Base-by-base conservation (phyloP, 2,888 invertebrate genomes). In the Iselma pallidipennis region DNA sequence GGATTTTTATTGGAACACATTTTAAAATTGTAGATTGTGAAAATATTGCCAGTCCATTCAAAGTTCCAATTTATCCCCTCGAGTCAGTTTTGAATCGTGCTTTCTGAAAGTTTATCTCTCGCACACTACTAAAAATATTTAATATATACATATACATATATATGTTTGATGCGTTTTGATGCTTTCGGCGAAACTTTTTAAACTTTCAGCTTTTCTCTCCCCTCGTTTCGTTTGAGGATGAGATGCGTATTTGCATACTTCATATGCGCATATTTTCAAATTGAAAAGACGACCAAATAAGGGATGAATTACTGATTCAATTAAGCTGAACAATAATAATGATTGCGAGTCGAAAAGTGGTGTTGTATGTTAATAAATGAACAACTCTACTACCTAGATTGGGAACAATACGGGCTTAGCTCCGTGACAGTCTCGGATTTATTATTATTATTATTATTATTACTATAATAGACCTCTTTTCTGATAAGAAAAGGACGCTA, bases 271-370 rank as follows among this genome's bases (percentile, higher is more conserved):
- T n/a, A n/a, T n/a, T n/a, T 14, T 33, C 14, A 33, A 33, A 2
- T 5, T n/a, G 14, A 9, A 6, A 49, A 49, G 10, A 49, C 4
- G 26, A 10, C 26, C 4, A 48, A 48, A 12, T 16, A 51, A 26
- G 14, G 16, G 54, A 37, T 29, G 12, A 29, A 37, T 54, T 54
- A 37, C 21, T 29, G 37, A 21, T 54, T 37, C 54, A 54, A 54
- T 25, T 51, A 51, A 45, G 2, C 26, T 25, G 16, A 25, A 51
- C 51, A 51, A 51, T 37, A 16, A 37, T 37, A n/a, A 16, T n/a
- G 16, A n/a, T 37, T n/a, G 25, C 51, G 49, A 12, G 49, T n/a
- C 21, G 49, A 12, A 49, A 49, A n/a, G n/a, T n/a, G n/a, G n/a
- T n/a, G n/a, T n/a, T n/a, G n/a, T 12, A 16, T 37, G 14, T 37